These are phyloP conservation scores for Chaenogobius annularis DNA, from an alignment of 2,113 vertebrate species.

Conservation along the genomic window DNA sequence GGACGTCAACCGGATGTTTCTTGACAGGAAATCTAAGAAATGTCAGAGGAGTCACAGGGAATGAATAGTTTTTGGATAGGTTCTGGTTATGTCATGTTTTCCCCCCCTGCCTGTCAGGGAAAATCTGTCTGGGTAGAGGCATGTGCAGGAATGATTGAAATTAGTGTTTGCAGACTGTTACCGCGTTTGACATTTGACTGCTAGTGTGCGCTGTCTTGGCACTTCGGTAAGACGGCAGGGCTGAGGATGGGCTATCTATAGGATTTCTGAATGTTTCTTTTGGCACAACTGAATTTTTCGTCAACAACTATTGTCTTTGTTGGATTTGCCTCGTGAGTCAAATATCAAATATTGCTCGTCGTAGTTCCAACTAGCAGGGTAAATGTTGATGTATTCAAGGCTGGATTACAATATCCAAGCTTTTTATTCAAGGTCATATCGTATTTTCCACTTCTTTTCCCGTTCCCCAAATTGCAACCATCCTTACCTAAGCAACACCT, in stretches of 20 bases:
- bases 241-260: neutral
- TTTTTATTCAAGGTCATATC: constrained; percentile 31
- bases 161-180: constrained; percentile 17
- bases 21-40: constrained; percentile 70
- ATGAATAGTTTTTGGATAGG: constrained; percentile 61
- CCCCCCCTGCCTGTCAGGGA: constrained; percentile 1
- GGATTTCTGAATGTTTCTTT: neutral
- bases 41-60: constrained; percentile 59
- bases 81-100: constrained; percentile 32
- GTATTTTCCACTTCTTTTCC: neutral
- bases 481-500: neutral
- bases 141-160: constrained; percentile 25
- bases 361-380: too few species aligned
- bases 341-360: neutral
- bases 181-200: constrained; percentile 25
- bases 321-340: neutral
- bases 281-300: neutral
- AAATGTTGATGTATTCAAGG: too few species aligned
- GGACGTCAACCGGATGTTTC: constrained; percentile 55
- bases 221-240: neutral
- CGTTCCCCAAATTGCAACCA: neutral
- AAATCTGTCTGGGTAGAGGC: constrained; percentile 16
- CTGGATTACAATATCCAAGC: neutral
- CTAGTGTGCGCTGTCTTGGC: constrained; percentile 4
- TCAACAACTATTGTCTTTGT: neutral